Conservation (phyloP, 1,140 invertebrate genomes). For the Hyphantria cunea region DNA sequence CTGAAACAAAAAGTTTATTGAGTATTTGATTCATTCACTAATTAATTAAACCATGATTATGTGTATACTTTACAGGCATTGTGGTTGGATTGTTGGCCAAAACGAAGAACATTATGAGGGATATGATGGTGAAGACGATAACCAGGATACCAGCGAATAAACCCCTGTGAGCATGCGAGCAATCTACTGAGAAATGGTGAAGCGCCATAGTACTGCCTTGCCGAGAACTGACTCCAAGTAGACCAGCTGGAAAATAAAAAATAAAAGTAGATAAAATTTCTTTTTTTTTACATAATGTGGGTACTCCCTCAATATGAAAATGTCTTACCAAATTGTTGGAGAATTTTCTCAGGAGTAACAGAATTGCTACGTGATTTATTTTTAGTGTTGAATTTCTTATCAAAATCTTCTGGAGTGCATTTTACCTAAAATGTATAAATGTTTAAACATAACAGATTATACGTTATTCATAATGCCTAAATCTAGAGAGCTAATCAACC, state of each 20-base stretch:
- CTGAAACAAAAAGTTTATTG: conserved; percentile 54
- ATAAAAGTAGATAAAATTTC: not conserved
- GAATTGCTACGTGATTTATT: conserved; percentile 74
- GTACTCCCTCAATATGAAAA: no score
- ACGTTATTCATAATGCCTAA: no score
- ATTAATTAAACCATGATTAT: not conserved
- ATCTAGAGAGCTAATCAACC: no score
- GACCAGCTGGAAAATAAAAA: conserved; percentile 58
- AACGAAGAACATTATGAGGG: conserved; percentile 95
- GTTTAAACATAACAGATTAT: no score
- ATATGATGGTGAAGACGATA: conserved; percentile 93
- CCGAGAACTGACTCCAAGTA: conserved; percentile 69
- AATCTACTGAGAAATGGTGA: conserved; percentile 94
- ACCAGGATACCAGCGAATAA: conserved; percentile 93
- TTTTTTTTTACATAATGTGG: no score
- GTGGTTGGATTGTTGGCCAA: conserved; percentile 87
- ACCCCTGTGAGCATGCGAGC: conserved; percentile 92
- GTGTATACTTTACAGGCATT: conserved; percentile 77
- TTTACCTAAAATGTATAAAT: conserved; percentile 51
- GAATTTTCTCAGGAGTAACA: conserved; percentile 75
- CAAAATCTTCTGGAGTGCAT: conserved; percentile 75
- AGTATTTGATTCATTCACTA: not conserved
- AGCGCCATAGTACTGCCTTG: conserved; percentile 60
- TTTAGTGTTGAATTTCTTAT: conserved; percentile 65
- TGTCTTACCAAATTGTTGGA: conserved; percentile 71